A percentile compares a stretch with the other conserved stretches of the same genome.
phyloP scores from a whole-genome alignment of 2,797 vertebrate genomes.

The Molossus molossus region DNA sequence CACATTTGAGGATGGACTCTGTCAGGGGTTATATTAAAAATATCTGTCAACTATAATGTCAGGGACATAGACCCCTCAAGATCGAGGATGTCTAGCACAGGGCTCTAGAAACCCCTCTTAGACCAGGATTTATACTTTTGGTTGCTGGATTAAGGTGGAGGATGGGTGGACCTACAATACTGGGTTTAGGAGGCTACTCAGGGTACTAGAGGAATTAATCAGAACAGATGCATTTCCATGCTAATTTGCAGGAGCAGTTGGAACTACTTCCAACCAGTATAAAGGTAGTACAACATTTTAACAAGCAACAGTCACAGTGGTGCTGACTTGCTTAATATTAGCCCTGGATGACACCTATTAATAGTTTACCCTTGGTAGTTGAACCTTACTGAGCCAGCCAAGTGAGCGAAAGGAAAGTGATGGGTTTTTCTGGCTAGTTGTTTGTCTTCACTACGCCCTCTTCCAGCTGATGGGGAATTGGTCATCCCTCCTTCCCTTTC shows the following conservation, averaged over 20 bases:
- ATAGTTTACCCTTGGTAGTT: neutral
- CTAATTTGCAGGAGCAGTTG: neutral
- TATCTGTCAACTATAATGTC: neutral
- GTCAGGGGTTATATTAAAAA: neutral
- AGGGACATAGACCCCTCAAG: neutral
- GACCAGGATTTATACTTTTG: neutral
- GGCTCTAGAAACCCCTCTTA: neutral
- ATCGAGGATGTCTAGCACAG: rapidly evolving
- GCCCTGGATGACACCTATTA: neutral
- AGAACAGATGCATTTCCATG: neutral
- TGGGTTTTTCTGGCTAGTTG: neutral
- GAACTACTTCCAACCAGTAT: neutral
- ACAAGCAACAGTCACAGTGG: neutral
- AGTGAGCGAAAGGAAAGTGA: neutral
- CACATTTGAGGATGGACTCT: neutral
- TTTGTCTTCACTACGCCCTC: neutral
- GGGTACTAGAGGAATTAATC: neutral
- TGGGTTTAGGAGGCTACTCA: neutral
- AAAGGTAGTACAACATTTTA: neutral
- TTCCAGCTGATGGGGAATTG: neutral
- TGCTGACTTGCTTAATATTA: neutral
- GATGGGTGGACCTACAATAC: neutral
- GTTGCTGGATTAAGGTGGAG: neutral
- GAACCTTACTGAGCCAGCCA: neutral
- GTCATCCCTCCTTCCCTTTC: neutral